Conservation (phyloP, 2,797 vertebrate genomes). For the Argya squamiceps region DNA sequence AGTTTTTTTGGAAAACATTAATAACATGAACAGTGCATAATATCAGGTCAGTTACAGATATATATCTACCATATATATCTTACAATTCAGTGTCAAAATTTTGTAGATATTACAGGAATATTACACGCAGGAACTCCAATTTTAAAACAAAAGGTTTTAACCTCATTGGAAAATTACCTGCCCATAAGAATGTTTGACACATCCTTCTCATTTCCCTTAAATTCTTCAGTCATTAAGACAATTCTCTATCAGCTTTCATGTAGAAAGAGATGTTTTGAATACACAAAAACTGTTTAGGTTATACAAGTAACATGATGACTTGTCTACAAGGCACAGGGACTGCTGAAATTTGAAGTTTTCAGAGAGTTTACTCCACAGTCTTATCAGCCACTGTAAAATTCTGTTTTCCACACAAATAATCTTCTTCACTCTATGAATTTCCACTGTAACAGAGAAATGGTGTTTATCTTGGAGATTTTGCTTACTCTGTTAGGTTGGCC, state of each 20-base stretch:
- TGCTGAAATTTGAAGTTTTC: background rate
- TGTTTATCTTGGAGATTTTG: background rate
- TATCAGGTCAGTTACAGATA: background rate
- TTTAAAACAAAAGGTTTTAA: background rate
- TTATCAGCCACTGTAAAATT: background rate
- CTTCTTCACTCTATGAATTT: background rate
- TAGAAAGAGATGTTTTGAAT: background rate
- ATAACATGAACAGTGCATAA: background rate
- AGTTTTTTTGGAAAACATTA: background rate
- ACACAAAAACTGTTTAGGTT: background rate
- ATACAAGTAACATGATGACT: background rate
- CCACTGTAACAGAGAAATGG: background rate
- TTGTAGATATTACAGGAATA: background rate
- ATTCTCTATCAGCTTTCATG: background rate
- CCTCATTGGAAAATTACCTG: background rate
- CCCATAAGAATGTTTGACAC: background rate
- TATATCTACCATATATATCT: background rate
- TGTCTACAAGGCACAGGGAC: background rate
- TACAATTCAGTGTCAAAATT: background rate
- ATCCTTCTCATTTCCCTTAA: background rate
- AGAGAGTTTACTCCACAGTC: background rate
- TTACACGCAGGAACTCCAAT: background rate
- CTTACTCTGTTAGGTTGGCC: background rate
- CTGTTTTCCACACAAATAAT: background rate
- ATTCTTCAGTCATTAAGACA: background rate